Conservation (phyloP, 2,888 invertebrate species). For the Nephrotoma guestfalica region DNA sequence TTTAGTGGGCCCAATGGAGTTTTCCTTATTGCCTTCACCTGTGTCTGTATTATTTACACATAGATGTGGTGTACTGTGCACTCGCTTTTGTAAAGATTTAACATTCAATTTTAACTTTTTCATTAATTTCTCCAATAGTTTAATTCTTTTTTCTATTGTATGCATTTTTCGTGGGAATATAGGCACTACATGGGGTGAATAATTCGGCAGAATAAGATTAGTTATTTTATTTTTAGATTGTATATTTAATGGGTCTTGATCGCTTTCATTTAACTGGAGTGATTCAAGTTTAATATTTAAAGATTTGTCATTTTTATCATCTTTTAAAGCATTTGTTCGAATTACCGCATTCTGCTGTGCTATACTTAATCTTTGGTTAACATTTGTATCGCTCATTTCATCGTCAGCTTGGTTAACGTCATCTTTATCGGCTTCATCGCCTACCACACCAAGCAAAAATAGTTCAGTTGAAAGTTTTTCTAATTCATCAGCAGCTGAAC, state of each 20-base stretch:
- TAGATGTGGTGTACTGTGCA: background rate
- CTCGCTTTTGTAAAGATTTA: background rate
- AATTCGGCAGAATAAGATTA: background rate
- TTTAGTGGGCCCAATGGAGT: background rate
- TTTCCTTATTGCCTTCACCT: background rate
- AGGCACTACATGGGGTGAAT: background rate
- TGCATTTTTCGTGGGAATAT: background rate
- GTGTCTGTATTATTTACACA: background rate
- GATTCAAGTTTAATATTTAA: background rate
- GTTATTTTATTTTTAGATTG: background rate
- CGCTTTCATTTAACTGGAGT: background rate
- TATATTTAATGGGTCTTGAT: background rate
- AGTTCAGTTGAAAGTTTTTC: background rate
- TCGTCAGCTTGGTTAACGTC: background rate
- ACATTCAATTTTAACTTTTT: background rate
- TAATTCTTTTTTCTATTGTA: background rate
- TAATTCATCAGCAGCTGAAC: background rate
- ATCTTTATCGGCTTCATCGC: background rate
- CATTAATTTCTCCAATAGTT: background rate
- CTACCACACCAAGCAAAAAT: background rate
- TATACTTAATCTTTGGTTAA: background rate
- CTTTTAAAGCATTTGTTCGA: background rate
- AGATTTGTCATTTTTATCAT: background rate
- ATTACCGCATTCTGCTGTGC: background rate
- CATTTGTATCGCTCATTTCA: background rate